Percentiles rank a stretch among this genome's conserved stretches.
These are phyloP conservation scores for Coreius guichenoti DNA, from an alignment of 2,797 vertebrate species.

Conservation along the genomic window DNA sequence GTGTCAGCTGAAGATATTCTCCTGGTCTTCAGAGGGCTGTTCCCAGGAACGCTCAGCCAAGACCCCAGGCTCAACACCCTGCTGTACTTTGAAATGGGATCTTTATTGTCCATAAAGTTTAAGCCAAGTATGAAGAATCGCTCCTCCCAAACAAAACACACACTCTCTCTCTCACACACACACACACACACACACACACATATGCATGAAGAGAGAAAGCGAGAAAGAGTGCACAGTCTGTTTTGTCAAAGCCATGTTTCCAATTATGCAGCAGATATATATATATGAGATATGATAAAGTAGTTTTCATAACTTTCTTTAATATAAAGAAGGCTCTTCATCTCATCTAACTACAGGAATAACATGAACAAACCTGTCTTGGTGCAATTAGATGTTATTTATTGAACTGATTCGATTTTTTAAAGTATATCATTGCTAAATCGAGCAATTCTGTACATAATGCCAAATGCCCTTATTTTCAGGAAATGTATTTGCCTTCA, in stretches of 20 bases:
- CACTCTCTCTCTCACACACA: conserved; percentile 47
- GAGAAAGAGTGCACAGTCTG: conserved; percentile 42
- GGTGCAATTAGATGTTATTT: conserved; percentile 36
- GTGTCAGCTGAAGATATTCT: conserved; percentile 51
- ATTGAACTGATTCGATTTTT: conserved; percentile 16
- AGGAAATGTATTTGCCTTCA: not conserved
- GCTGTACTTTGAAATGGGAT: conserved; percentile 88
- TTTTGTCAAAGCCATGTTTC: conserved; percentile 60
- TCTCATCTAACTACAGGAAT: conserved; percentile 32
- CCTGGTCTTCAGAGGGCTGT: conserved; percentile 61
- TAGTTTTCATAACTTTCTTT: conserved; percentile 71
- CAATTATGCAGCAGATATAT: conserved; percentile 69
- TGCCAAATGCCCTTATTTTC: not conserved
- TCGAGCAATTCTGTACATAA: not conserved
- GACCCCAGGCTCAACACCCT: conserved; percentile 85
- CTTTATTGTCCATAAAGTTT: conserved; percentile 86
- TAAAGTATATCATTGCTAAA: not conserved
- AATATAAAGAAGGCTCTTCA: conserved; percentile 47
- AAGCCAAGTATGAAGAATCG: conserved; percentile 85
- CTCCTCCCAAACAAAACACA: conserved; percentile 84
- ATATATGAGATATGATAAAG: conserved; percentile 69
- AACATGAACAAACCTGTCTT: conserved; percentile 15
- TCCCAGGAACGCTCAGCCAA: conserved; percentile 76
- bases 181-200: conserved; percentile 70
- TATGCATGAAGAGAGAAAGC: conserved; percentile 64